phyloP scores from a whole-genome alignment of 2,113 vertebrate species.

The Phocoena sinus region DNA sequence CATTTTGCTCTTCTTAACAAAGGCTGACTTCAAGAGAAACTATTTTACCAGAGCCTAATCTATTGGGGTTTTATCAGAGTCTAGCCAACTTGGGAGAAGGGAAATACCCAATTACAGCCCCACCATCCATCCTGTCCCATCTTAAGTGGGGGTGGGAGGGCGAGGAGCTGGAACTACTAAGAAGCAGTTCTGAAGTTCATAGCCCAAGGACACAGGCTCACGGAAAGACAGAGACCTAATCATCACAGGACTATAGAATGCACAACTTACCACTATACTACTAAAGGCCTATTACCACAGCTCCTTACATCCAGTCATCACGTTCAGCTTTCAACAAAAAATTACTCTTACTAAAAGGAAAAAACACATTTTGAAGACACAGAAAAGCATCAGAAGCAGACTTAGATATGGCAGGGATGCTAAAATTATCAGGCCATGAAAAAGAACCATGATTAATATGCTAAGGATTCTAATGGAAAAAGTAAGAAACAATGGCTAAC shows the following conservation, averaged over 20 bases:
- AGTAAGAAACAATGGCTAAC: background rate
- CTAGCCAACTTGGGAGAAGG: no score
- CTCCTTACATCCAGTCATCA: background rate
- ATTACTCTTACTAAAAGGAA: background rate
- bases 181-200: no score
- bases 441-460: background rate
- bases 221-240: background rate
- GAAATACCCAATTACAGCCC: no score
- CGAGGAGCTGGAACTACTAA: no score
- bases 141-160: no score
- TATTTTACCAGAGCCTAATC: no score
- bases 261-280: background rate
- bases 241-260: background rate
- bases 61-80: no score
- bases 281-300: background rate
- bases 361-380: background rate
- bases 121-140: no score
- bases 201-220: background rate
- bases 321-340: background rate
- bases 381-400: background rate
- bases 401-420: background rate
- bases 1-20: no score
- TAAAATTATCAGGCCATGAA: background rate
- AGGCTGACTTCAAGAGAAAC: no score
- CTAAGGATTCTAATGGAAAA: background rate